Evolutionary conservation across 35 echinoderm and acorn worm genomes (phyloP).

Genomic region (Anneissia japonica): DNA sequence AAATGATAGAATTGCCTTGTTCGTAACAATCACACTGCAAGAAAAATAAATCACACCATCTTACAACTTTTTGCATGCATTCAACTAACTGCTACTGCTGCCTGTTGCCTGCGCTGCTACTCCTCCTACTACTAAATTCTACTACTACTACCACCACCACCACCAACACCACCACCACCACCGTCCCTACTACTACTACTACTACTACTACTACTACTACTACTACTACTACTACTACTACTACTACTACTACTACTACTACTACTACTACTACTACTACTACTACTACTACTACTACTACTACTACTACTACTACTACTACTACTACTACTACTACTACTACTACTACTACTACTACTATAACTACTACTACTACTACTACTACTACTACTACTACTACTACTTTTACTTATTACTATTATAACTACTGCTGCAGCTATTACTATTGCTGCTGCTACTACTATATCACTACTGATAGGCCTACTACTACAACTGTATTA

Average conservation of each 20-base stretch:
- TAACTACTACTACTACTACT: neutral
- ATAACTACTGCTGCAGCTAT: neutral
- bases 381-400: slow-evolving; percentile 7
- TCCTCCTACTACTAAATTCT: too few relatives aligned
- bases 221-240: slow-evolving; percentile 13
- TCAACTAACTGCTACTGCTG: too few relatives aligned
- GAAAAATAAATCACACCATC: too few relatives aligned
- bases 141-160: too few relatives aligned
- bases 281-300: slow-evolving; percentile 10
- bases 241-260: slow-evolving; percentile 7
- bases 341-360: slow-evolving; percentile 8
- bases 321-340: slow-evolving; percentile 6
- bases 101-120: too few relatives aligned
- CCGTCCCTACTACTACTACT: slow-evolving; percentile 3
- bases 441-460: slow-evolving; percentile 7
- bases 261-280: slow-evolving; percentile 10
- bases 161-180: neutral
- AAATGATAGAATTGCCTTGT: too few relatives aligned
- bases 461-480: too few relatives aligned
- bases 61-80: too few relatives aligned
- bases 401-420: neutral
- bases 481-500: too few relatives aligned
- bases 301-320: slow-evolving; percentile 8
- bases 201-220: neutral
- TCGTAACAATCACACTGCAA: too few relatives aligned